Evolutionary conservation across 2,113 vertebrate species (phyloP).

Genomic region (Hyaena hyaena): DNA sequence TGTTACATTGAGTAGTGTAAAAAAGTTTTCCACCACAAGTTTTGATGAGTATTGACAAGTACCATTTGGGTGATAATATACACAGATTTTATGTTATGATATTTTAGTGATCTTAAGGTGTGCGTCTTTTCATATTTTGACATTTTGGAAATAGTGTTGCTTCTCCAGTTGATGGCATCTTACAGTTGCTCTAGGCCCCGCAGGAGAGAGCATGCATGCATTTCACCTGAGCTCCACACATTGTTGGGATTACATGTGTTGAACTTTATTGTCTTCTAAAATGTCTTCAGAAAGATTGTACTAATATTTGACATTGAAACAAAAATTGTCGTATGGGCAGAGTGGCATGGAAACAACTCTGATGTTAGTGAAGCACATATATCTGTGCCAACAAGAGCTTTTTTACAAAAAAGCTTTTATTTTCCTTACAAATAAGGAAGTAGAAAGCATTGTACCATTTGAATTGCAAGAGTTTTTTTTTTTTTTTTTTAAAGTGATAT

Average conservation of each 20-base stretch:
- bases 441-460: neutral
- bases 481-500: neutral
- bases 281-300: neutral
- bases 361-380: neutral
- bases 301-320: constrained; percentile 18
- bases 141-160: neutral
- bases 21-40: neutral
- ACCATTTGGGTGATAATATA: neutral
- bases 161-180: neutral
- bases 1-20: neutral
- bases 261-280: neutral
- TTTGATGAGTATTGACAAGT: neutral
- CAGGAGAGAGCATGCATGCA: neutral
- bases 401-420: neutral
- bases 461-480: neutral
- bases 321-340: neutral
- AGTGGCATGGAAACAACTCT: neutral
- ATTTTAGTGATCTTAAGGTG: neutral
- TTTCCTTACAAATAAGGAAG: neutral
- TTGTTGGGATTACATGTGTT: neutral
- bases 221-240: neutral
- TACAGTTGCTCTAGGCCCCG: neutral
- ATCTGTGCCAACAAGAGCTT: neutral
- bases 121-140: neutral
- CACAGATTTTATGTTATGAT: neutral